Conservation (phyloP, 2,113 vertebrate species). For the Ochotona curzoniae region DNA sequence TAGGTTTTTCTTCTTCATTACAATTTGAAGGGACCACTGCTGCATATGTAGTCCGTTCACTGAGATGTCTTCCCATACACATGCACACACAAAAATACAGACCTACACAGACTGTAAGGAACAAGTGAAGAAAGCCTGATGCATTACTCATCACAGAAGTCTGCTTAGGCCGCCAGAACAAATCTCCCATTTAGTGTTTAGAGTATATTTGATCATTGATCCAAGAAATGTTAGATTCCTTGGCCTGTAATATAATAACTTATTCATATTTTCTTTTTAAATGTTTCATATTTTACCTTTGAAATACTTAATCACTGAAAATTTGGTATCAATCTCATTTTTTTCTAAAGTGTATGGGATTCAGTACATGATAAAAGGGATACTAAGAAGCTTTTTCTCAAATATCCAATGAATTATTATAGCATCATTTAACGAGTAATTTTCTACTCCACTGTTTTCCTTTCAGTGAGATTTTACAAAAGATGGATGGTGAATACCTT, state of each 20-base stretch:
- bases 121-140: slow-evolving; percentile 17
- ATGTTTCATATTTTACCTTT: not conserved
- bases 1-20: not conserved
- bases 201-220: slow-evolving; percentile 32
- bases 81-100: not conserved
- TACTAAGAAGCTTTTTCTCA: slow-evolving; percentile 16
- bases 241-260: not conserved
- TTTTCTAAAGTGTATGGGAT: slow-evolving; percentile 27
- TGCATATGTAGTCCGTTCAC: not conserved
- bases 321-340: not conserved
- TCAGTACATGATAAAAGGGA: not conserved
- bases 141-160: not conserved
- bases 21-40: not conserved
- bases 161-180: not conserved
- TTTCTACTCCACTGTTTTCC: not conserved
- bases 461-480: slow-evolving; percentile 1
- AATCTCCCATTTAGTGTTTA: slow-evolving; percentile 49
- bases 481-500: not conserved
- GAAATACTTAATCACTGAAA: slow-evolving; percentile 22
- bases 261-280: not conserved
- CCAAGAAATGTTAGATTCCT: slow-evolving; percentile 27
- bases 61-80: not conserved
- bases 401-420: not conserved
- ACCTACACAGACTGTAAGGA: slow-evolving; percentile 19
- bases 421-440: not conserved